Conservation (phyloP, 2,113 vertebrate genomes). For the Hydropotes inermis region DNA sequence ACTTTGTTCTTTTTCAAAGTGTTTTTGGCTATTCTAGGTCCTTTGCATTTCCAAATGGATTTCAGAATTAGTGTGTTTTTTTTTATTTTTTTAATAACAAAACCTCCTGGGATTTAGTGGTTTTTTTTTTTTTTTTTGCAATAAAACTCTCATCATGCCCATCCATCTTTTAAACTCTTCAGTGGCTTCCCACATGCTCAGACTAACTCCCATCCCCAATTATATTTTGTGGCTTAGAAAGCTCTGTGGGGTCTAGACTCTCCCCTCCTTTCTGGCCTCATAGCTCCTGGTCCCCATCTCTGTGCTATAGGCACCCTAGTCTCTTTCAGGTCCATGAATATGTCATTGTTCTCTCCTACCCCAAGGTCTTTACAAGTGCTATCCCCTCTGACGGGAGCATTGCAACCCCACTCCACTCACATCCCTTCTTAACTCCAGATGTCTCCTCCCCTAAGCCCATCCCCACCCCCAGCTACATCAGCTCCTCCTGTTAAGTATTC, state of each 20-base stretch:
- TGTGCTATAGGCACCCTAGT: background rate
- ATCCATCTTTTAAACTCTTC: background rate
- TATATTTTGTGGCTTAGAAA: background rate
- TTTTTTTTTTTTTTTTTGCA: background rate
- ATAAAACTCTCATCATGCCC: background rate
- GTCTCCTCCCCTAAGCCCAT: background rate
- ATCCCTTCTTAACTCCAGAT: background rate
- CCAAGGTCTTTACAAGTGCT: background rate
- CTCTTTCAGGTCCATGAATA: background rate
- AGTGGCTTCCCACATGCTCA: background rate
- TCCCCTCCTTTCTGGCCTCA: background rate
- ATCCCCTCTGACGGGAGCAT: background rate
- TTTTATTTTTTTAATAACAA: background rate
- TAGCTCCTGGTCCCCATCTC: background rate
- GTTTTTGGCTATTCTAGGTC: slow-evolving; percentile 40
- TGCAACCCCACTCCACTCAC: background rate
- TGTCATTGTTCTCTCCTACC: background rate
- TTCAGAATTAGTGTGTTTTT: slow-evolving; percentile 28
- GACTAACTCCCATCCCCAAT: background rate
- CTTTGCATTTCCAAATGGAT: slow-evolving; percentile 24
- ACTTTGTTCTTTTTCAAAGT: slow-evolving; percentile 45
- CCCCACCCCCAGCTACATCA: background rate
- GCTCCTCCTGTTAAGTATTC: background rate
- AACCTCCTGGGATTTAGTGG: background rate
- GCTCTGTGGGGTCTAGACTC: background rate